A percentile compares a stretch with the other conserved stretches of the same genome.
phyloP scores from a whole-genome alignment of 1,140 invertebrate genomes.

The Drosophila truncata region DNA sequence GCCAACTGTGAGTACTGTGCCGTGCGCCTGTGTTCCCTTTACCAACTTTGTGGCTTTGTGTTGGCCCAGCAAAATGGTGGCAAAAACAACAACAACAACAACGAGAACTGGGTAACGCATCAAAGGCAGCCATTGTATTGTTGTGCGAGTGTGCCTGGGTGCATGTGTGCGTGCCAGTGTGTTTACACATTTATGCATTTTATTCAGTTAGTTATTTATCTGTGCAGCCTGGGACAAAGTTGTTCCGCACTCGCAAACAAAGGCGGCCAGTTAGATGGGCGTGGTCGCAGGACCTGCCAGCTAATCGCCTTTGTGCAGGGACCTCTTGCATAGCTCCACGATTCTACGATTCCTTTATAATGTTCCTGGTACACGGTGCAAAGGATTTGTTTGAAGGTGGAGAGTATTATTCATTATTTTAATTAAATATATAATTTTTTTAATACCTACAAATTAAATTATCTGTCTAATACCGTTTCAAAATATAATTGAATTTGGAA shows the following conservation, averaged over 20 bases:
- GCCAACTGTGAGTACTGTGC: constrained; percentile 5
- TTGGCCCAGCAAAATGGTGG: constrained; percentile 47
- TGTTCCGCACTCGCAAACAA: constrained; percentile 46
- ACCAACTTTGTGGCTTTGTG: constrained; percentile 66
- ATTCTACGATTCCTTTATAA: neutral
- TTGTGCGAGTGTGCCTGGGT: constrained; percentile 6
- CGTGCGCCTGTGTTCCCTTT: constrained; percentile 26
- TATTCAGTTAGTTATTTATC: constrained; percentile 71
- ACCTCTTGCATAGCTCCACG: neutral
- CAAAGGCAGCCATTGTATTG: constrained; percentile 59
- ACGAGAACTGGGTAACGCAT: constrained; percentile 26
- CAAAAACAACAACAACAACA: constrained; percentile 9
- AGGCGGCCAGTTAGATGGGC: constrained; percentile 40
- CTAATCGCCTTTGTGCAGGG: constrained; percentile 73
- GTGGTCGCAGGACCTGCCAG: constrained; percentile 49
- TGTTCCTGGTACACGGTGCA: neutral
- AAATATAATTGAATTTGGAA: neutral
- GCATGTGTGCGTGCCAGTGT: constrained; percentile 34
- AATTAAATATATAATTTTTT: neutral
- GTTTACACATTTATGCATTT: constrained; percentile 64
- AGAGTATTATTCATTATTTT: neutral
- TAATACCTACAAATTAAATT: too few relatives aligned
- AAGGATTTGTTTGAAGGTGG: neutral
- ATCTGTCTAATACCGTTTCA: fast-evolving
- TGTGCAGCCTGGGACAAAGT: constrained; percentile 62